Conservation (phyloP, 2,888 invertebrate genomes). For the Litoditis marina region DNA sequence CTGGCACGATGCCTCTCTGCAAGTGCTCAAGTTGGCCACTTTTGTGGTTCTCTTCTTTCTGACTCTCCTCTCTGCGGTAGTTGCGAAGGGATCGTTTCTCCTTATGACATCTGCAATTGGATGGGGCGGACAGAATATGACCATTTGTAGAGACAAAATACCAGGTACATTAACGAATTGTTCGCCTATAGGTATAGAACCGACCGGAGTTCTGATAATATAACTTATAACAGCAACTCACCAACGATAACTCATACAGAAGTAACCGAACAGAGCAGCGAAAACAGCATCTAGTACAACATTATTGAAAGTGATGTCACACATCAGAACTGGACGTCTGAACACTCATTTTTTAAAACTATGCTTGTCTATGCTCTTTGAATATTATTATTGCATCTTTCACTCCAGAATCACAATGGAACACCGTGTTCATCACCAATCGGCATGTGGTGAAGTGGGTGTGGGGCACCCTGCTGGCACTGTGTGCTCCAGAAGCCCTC, state of each 20-base stretch:
- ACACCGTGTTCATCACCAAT: slow-evolving; percentile 53
- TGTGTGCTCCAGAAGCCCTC: slow-evolving; percentile 63
- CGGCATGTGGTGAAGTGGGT: slow-evolving; percentile 62
- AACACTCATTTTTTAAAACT: too few species aligned
- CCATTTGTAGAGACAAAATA: slow-evolving; percentile 57
- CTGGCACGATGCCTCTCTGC: slow-evolving; percentile 59
- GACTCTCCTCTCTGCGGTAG: slow-evolving; percentile 49
- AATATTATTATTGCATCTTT: too few species aligned
- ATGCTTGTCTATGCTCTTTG: too few species aligned
- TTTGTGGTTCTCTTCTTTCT: slow-evolving; percentile 58
- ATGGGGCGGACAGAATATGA: slow-evolving; percentile 56
- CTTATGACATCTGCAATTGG: slow-evolving; percentile 61
- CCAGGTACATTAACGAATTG: too few species aligned
- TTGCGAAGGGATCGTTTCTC: slow-evolving; percentile 58
- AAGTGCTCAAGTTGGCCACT: slow-evolving; percentile 61
- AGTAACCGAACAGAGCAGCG: too few species aligned
- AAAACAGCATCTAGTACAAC: too few species aligned
- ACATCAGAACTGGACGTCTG: too few species aligned
- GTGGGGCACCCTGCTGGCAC: slow-evolving; percentile 63
- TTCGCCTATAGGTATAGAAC: too few species aligned
- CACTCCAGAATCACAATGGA: slow-evolving; percentile 50
- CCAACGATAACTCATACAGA: too few species aligned
- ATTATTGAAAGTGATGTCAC: too few species aligned
- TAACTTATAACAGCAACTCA: too few species aligned
- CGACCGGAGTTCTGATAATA: too few species aligned